These are phyloP conservation scores for Poecilia gillii DNA, from an alignment of 2,797 vertebrate genomes.

Conservation along the genomic window DNA sequence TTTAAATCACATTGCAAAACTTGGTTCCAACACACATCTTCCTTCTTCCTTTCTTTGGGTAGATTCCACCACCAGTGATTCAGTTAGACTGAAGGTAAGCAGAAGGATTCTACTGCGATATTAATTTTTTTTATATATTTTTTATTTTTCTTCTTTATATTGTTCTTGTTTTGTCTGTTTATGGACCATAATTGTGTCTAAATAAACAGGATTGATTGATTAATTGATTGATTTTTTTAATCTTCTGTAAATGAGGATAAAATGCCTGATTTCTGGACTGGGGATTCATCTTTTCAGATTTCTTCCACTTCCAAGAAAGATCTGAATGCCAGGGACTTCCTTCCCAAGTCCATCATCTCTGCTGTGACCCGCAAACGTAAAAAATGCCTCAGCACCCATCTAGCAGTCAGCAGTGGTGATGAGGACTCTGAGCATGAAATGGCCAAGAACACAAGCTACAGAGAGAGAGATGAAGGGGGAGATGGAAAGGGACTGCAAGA, in stretches of 20 bases:
- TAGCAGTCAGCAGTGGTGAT: conserved; percentile 86
- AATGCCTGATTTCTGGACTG: background rate
- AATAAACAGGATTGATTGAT: too few relatives aligned
- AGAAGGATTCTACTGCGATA: background rate
- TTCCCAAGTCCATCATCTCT: conserved; percentile 89
- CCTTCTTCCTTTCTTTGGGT: conserved; percentile 45
- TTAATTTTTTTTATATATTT: background rate
- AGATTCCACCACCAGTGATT: conserved; percentile 91
- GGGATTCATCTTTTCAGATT: conserved; percentile 72
- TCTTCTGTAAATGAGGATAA: background rate
- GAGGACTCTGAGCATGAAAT: conserved; percentile 88
- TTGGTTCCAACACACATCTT: conserved; percentile 12
- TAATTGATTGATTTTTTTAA: background rate
- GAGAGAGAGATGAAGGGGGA: conserved; percentile 30
- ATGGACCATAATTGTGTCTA: too few relatives aligned
- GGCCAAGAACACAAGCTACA: conserved; percentile 73
- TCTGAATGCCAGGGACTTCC: conserved; percentile 85
- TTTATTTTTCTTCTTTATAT: too few relatives aligned
- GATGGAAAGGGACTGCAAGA: conserved; percentile 23
- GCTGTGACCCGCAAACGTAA: conserved; percentile 91
- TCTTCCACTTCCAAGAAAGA: conserved; percentile 86
- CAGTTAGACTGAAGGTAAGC: conserved; percentile 91
- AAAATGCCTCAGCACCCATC: conserved; percentile 84
- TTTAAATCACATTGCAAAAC: background rate
- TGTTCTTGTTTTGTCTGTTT: too few relatives aligned